These are phyloP conservation scores for Phengaris alcon DNA, from an alignment of 2,888 invertebrate species.

Conservation along the genomic window DNA sequence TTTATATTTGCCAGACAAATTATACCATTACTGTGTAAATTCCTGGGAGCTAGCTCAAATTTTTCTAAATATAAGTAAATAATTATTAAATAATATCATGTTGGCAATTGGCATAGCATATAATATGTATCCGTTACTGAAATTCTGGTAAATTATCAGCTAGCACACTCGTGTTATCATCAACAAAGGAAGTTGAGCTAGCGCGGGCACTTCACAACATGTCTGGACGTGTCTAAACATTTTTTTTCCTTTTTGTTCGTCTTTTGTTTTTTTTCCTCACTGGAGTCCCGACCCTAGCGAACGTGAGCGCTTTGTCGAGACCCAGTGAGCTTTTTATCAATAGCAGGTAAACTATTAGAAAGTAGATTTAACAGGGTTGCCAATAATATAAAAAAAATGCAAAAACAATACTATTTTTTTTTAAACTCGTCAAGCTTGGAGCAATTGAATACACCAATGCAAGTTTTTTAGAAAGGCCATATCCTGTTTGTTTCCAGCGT, in stretches of 20 bases:
- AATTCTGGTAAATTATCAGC: background rate
- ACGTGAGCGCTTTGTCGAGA: slow-evolving; percentile 22
- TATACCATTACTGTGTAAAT: too few relatives aligned
- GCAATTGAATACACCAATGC: too few relatives aligned
- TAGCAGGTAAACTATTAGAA: slow-evolving; percentile 24
- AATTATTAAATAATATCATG: too few relatives aligned
- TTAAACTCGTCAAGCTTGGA: too few relatives aligned
- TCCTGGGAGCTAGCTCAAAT: too few relatives aligned
- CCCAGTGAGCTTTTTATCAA: slow-evolving; percentile 22
- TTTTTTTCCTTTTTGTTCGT: slow-evolving; percentile 26
- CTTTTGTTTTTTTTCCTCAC: slow-evolving; percentile 18
- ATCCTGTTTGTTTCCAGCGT: too few relatives aligned
- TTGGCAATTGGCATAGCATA: background rate
- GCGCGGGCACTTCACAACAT: slow-evolving; percentile 23
- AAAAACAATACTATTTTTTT: background rate
- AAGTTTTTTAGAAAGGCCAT: too few relatives aligned
- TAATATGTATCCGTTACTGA: background rate
- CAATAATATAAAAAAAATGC: background rate
- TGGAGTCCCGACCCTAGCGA: slow-evolving; percentile 17
- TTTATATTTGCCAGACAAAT: too few relatives aligned
- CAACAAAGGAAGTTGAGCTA: background rate
- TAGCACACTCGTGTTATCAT: slow-evolving; percentile 18
- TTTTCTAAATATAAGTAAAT: too few relatives aligned
- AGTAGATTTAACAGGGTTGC: slow-evolving; percentile 13
- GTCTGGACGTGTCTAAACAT: slow-evolving; percentile 27